Percentiles rank a stretch among this genome's conserved stretches.
Conservation (phyloP, 1,140 invertebrate genomes). For the Drosophila pseudoananassae region DNA sequence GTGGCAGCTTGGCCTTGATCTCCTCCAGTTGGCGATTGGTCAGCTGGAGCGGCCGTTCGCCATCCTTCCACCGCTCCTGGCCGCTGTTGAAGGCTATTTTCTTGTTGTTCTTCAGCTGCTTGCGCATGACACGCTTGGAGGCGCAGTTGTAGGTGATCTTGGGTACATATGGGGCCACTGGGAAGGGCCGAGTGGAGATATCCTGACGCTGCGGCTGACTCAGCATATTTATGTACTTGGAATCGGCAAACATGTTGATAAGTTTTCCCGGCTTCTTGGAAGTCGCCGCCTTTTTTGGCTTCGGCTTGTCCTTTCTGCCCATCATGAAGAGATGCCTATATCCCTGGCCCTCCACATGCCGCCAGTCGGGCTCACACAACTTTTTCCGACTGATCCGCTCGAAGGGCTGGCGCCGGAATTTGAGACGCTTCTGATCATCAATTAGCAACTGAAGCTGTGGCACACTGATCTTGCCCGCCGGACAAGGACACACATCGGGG, state of each 20-base stretch:
- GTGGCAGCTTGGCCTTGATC: constrained; percentile 54
- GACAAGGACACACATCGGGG: constrained; percentile 53
- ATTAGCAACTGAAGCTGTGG: constrained; percentile 49
- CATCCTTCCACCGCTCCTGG: constrained; percentile 71
- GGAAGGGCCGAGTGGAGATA: constrained; percentile 31
- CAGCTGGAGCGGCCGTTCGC: constrained; percentile 42
- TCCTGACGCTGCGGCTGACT: constrained; percentile 34
- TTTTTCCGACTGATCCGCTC: constrained; percentile 35
- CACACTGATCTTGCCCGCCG: constrained; percentile 32
- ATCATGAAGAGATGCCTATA: constrained; percentile 56
- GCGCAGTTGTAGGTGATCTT: constrained; percentile 69
- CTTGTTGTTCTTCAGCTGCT: constrained; percentile 76
- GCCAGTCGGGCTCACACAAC: constrained; percentile 67
- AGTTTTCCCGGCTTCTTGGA: constrained; percentile 60
- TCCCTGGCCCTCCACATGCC: constrained; percentile 59
- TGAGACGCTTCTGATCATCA: constrained; percentile 63
- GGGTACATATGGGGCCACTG: constrained; percentile 33
- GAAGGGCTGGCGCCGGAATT: constrained; percentile 70
- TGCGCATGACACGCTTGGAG: constrained; percentile 53
- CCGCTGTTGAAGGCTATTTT: constrained; percentile 76
- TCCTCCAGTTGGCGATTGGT: constrained; percentile 60
- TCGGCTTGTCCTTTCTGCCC: constrained; percentile 21
- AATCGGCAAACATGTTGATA: constrained; percentile 63
- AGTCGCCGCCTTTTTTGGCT: constrained; percentile 2
- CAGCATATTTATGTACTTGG: constrained; percentile 73